Base-by-base conservation (phyloP, 2,797 vertebrate genomes). In the Chaetophractus vellerosus region DNA sequence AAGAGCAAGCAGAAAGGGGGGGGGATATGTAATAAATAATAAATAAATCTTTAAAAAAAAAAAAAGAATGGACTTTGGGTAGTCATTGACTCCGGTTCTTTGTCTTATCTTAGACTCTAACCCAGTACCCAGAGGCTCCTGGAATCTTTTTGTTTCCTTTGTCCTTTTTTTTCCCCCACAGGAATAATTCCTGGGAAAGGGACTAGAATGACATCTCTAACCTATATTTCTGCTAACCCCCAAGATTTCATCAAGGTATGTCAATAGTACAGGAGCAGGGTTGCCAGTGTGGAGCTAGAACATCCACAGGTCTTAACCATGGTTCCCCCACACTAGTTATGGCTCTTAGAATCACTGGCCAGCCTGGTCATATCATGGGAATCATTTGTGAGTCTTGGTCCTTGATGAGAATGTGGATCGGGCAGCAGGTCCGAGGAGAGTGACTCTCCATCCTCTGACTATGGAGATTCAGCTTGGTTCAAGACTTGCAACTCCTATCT, bases 61-160 rank as follows among this genome's bases (percentile, higher is more conserved):
- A n/a, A n/a, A n/a, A n/a, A n/a, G n/a, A n/a, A n/a, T n/a, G n/a
- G n/a, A n/a, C 36, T 38, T 66, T 45, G 52, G n/a, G 31, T 64
- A 9, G 19, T 52, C 8, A 52, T 45, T 48, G 52, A 52, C n/a
- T 26, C 12, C 38, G 36, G 28, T 63, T 93, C 31, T 80, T 93
- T 88, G 66, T 94, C 48, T 88, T 48, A 50, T 16, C 26, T 45
- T 79, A 61, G 64, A 45, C 80, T 86, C 68, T 28, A n/a, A 38
- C 45, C 24, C 33, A 72, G 12, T 33, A 72, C 6, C 55, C 26
- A 68, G 45, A 66, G 45, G 16, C 12, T 66, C 48, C 38, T 18
- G 48, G 57, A 80, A 82, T 10, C 9, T 64, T 86, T 36, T 50
- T 76, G 55, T 63, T 88, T 75, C n/a, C 33, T 64, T 88, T 87